Base-by-base conservation (phyloP, 2,888 invertebrate species). In the Protonemura montana region DNA sequence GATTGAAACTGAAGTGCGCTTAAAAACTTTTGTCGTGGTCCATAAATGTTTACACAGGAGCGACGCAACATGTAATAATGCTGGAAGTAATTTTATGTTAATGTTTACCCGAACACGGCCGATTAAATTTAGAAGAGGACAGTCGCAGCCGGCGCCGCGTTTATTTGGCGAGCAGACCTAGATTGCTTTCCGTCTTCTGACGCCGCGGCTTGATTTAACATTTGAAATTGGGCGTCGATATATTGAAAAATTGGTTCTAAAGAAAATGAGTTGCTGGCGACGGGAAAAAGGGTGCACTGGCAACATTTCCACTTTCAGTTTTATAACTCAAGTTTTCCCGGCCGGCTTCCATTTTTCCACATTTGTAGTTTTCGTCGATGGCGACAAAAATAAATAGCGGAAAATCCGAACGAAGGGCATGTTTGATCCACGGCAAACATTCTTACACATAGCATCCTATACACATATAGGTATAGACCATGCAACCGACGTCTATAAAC, bases 1-100 rank as follows among this genome's bases (percentile, higher is more conserved):
- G 59, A 59, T 59, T 59, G 59, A 59, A 59, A 59, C 59, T 59
- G 59, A 59, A 59, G 59, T 59, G 59, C 59, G 59, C 59, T 59
- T 59, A 59, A 59, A 59, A 59, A 59, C 59, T 59, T 59, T 59
- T 59, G 59, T 59, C 59, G 59, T 59, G 59, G 59, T 59, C 59
- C 59, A 59, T 59, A 59, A 59, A 59, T 59, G 59, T 59, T 59
- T 59, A 21, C 59, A 59, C 13, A 59, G 59, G 59, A 59, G 59
- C 59, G 21, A 59, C 13, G 59, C 59, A 59, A 59, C 59, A 59
- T 59, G 59, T 59, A 59, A 59, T 59, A 59, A 59, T 59, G 13
- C 59, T 13, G 59, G 59, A 59, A 21, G 59, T 59, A 59, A 59
- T 59, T 35, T 59, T 59, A 59, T 59, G 59, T 59, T 59, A 59